These are phyloP conservation scores for Sphaerophoria taeniata DNA, from an alignment of 2,888 invertebrate species.

Conservation along the genomic window DNA sequence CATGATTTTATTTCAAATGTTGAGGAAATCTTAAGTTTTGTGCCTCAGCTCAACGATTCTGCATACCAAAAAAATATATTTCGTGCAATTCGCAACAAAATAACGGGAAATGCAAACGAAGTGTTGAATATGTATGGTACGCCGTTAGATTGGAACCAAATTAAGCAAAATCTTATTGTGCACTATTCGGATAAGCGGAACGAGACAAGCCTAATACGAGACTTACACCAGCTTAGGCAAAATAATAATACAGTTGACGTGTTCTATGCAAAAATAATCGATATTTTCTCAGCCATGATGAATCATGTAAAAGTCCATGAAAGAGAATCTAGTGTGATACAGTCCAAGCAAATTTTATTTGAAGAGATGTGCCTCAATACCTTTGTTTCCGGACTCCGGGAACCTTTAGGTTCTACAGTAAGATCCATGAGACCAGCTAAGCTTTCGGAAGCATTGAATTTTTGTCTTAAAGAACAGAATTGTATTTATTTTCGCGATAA, in stretches of 20 bases:
- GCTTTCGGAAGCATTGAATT: slow-evolving; percentile 68
- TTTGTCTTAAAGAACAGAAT: slow-evolving; percentile 68
- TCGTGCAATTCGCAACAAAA: slow-evolving; percentile 72
- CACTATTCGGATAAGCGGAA: slow-evolving; percentile 65
- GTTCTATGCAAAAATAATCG: slow-evolving; percentile 53
- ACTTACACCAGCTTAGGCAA: slow-evolving; percentile 67
- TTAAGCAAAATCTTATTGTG: slow-evolving; percentile 67
- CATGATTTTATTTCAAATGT: slow-evolving; percentile 68
- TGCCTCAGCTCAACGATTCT: slow-evolving; percentile 41
- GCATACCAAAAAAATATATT: slow-evolving; percentile 61
- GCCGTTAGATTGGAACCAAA: slow-evolving; percentile 55
- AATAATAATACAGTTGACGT: slow-evolving; percentile 48
- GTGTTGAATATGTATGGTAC: slow-evolving; percentile 73
- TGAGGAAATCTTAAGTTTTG: slow-evolving; percentile 65
- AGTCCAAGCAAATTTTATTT: slow-evolving; percentile 63
- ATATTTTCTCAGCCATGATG: slow-evolving; percentile 28
- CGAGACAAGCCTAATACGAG: slow-evolving; percentile 62
- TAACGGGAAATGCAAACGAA: slow-evolving; percentile 72
- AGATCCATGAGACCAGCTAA: slow-evolving; percentile 73
- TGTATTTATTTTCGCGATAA: slow-evolving; percentile 52
- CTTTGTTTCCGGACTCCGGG: slow-evolving; percentile 69
- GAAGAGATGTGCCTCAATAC: slow-evolving; percentile 73
- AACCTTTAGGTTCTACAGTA: too few species aligned
- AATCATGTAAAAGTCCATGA: slow-evolving; percentile 62
- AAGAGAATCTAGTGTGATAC: slow-evolving; percentile 53